Conservation (phyloP, 2,888 invertebrate species). For the Cerceris ruficornis region DNA sequence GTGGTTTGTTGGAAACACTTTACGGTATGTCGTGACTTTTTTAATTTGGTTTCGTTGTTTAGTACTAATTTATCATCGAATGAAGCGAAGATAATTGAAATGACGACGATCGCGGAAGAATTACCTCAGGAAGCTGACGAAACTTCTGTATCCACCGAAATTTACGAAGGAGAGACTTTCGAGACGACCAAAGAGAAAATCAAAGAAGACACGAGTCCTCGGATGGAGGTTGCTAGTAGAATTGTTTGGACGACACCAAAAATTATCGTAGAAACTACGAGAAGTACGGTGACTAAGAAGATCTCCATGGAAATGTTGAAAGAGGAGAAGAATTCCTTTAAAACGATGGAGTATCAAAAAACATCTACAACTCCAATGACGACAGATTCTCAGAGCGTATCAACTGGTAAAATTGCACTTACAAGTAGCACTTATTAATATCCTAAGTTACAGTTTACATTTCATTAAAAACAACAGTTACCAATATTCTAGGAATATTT, state of each 20-base stretch:
- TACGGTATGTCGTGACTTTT: too few relatives aligned
- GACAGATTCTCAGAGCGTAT: slow-evolving; percentile 23
- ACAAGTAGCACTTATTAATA: too few relatives aligned
- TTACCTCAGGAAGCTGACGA: slow-evolving; percentile 61
- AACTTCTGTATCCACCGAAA: slow-evolving; percentile 64
- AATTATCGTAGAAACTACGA: slow-evolving; percentile 28
- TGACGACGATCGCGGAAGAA: slow-evolving; percentile 49
- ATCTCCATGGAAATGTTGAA: slow-evolving; percentile 20
- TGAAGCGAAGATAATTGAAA: slow-evolving; percentile 41
- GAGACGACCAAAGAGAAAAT: slow-evolving; percentile 57
- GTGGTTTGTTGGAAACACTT: too few relatives aligned
- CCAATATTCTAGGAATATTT: too few relatives aligned
- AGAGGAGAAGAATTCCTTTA: slow-evolving; percentile 29
- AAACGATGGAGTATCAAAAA: slow-evolving; percentile 26
- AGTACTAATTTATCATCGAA: slow-evolving; percentile 10
- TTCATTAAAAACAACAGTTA: too few relatives aligned
- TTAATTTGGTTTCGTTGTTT: not conserved
- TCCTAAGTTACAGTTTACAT: too few relatives aligned
- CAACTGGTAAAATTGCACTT: slow-evolving; percentile 26
- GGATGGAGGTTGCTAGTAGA: slow-evolving; percentile 61
- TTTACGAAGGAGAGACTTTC: slow-evolving; percentile 64
- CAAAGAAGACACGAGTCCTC: slow-evolving; percentile 44
- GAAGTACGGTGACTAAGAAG: slow-evolving; percentile 8
- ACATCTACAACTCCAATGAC: slow-evolving; percentile 9
- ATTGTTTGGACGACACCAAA: slow-evolving; percentile 74